Evolutionary conservation across 2,888 invertebrate species (phyloP).

Genomic region (Pyrocoelia pectoralis): DNA sequence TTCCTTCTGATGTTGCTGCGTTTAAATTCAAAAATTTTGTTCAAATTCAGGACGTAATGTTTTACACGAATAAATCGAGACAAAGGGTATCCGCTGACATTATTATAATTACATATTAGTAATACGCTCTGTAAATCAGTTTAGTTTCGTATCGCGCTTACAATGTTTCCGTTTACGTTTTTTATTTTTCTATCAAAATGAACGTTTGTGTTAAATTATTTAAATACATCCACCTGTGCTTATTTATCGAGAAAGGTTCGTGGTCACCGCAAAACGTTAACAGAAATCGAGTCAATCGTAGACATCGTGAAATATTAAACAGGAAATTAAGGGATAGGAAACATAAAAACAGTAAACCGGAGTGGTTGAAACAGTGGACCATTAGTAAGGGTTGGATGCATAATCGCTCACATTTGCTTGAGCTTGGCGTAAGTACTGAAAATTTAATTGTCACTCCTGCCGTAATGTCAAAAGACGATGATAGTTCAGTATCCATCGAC

Average conservation of each 20-base stretch:
- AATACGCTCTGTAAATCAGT: constrained; percentile 33
- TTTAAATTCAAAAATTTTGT: not conserved
- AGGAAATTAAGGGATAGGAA: constrained; percentile 38
- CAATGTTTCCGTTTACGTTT: constrained; percentile 17
- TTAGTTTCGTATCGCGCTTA: constrained; percentile 16
- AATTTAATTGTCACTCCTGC: constrained; percentile 8
- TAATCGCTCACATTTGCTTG: constrained; percentile 55
- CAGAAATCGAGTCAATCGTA: constrained; percentile 25
- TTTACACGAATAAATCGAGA: constrained; percentile 33
- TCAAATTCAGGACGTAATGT: constrained; percentile 19
- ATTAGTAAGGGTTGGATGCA: constrained; percentile 61
- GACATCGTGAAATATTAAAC: constrained; percentile 34
- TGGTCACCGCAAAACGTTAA: constrained; percentile 48
- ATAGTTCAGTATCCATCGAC: constrained; percentile 51
- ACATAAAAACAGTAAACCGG: constrained; percentile 45
- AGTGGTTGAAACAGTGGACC: constrained; percentile 60
- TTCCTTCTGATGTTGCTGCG: not conserved
- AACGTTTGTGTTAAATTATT: constrained; percentile 41
- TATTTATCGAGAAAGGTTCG: constrained; percentile 50
- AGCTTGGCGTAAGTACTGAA: constrained; percentile 41
- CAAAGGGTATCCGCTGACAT: constrained; percentile 40
- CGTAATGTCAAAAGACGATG: constrained; percentile 26
- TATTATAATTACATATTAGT: constrained; percentile 22
- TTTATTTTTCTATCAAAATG: constrained; percentile 33
- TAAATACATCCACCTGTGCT: constrained; percentile 53